These are phyloP conservation scores for Charina bottae DNA, from an alignment of 2,113 vertebrate genomes.

Conservation along the genomic window DNA sequence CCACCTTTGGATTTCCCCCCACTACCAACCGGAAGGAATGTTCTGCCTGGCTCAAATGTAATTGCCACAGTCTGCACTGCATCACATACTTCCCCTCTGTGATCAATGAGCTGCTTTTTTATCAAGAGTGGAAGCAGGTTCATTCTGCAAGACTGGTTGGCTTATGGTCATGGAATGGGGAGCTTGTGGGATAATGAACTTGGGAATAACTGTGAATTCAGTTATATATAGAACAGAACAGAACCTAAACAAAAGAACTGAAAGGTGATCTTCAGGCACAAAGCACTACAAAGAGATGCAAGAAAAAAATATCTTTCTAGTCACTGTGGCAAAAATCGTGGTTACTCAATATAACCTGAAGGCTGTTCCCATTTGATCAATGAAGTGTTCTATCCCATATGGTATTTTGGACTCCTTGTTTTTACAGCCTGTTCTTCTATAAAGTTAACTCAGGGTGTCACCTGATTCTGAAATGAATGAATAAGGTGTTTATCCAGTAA, in stretches of 20 bases:
- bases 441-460: neutral
- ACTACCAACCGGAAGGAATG: neutral
- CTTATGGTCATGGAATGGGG: neutral
- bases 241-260: neutral
- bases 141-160: neutral
- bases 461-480: neutral
- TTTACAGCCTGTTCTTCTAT: slow-evolving; percentile 12
- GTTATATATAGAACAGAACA: neutral
- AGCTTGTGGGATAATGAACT: neutral
- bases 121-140: neutral
- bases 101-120: neutral
- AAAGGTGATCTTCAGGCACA: neutral
- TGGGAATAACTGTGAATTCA: neutral
- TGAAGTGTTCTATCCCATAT: neutral
- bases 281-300: neutral
- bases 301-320: neutral
- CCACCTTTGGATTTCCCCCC: neutral
- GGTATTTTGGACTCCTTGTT: neutral
- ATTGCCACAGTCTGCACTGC: neutral
- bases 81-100: neutral
- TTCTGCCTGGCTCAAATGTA: neutral
- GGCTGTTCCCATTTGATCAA: neutral
- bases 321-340: neutral
- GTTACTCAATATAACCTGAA: neutral
- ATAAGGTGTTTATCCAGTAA: neutral